Evolutionary conservation across 2,113 vertebrate species (phyloP), one percentile per base, ranked within the genome.

Genomic region (Bos javanicus): DNA sequence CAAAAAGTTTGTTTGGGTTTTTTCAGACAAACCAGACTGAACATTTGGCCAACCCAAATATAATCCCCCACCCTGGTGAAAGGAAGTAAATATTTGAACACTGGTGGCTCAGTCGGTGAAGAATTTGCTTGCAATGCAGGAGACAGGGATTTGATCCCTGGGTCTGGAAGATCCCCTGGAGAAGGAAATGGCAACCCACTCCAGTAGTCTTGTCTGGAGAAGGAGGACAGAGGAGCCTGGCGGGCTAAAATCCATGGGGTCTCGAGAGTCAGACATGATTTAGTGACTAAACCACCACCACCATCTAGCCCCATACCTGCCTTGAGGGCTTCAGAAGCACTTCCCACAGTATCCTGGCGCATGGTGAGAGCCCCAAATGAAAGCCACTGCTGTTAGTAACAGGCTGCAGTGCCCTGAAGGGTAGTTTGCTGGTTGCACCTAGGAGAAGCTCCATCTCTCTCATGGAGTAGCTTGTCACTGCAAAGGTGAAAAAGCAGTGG

Each of bases 291-390:
- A 19, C 62, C 16, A 6, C 67, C n/a, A 23, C 67, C n/a, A 4
- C 5, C 13, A 1, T 4, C 56, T 5, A 7, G 48, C 76, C 52
- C 10, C 3, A 13, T 0, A 6, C 54, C 48, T 48, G 19, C n/a
- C 28, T 93, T 33, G 39, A 2, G 25, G 60, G 39, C 15, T 88
- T 91, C 30, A 43, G 19, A 43, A 87, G 59, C n/a, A 8, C 17
- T 28, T 33, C 10, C 8, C 8, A 46, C 7, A 46, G 57, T 57
- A 8, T 43, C 83, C 46, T 17, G 30, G 30, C 21, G 1, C 36
- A 0, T 0, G 23, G 74, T 2, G 21, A 92, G 46, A 57, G 12
- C 86, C 83, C 71, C 9, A 7, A 28, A 14, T 7, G 57, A 15
- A 23, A 39, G 60, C 50, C 26, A 16, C 17, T 62, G 2, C 25